These are phyloP conservation scores for Alca torda DNA, from an alignment of 2,797 vertebrate species.

Conservation along the genomic window DNA sequence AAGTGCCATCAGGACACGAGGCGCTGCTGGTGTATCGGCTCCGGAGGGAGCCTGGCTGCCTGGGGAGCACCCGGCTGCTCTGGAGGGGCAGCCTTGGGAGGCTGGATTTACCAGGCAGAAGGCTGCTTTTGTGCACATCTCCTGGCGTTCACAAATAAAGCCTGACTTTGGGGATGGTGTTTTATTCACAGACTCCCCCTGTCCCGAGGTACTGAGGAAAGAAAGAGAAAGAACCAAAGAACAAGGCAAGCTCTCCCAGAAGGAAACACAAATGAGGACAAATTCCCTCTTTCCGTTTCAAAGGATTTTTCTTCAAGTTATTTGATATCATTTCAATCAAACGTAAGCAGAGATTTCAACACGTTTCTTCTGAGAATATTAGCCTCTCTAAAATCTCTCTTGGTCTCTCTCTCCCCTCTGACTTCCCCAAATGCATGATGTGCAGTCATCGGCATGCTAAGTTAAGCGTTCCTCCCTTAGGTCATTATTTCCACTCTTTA, in stretches of 20 bases:
- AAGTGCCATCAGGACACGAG: accelerated
- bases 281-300: not conserved
- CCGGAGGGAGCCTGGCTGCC: not conserved
- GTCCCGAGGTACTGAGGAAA: not conserved
- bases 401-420: not conserved
- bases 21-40: not conserved
- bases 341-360: not conserved
- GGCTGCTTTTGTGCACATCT: not conserved
- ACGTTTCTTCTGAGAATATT: not conserved
- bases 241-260: not conserved
- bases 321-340: not conserved
- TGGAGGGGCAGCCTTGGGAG: not conserved
- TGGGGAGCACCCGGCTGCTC: not conserved
- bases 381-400: not conserved
- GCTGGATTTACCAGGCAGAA: not conserved
- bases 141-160: not conserved
- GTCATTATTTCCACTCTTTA: constrained; percentile 60
- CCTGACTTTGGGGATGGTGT: not conserved
- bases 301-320: constrained; percentile 31
- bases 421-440: not conserved
- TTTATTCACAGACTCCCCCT: not conserved
- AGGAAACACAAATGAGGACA: constrained; percentile 9
- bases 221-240: not conserved
- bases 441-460: not conserved
- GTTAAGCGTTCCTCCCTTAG: constrained; percentile 40